Evolutionary conservation across 2,797 vertebrate genomes (phyloP).

Genomic region (Rhynchotus rufescens): DNA sequence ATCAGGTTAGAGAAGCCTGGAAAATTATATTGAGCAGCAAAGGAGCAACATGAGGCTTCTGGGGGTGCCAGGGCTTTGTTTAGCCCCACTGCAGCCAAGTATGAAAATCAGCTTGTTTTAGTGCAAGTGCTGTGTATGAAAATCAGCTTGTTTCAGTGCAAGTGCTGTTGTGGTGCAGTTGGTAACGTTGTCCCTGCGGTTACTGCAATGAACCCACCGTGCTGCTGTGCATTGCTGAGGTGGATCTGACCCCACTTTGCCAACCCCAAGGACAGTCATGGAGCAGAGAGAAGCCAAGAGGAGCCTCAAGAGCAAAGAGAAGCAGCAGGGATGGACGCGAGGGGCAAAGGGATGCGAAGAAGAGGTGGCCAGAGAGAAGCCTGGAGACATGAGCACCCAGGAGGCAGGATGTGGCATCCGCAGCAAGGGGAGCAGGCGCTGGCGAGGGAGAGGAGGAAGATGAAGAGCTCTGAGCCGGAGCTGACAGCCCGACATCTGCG

Average conservation of each 20-base stretch:
- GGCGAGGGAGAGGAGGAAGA: conserved; percentile 45
- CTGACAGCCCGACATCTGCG: conserved; percentile 62
- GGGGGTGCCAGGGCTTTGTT: conserved; percentile 29
- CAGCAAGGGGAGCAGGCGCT: conserved; percentile 28
- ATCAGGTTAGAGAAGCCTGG: conserved; percentile 68
- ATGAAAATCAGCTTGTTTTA: conserved; percentile 56
- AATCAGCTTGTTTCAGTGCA: conserved; percentile 56
- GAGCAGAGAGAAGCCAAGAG: neutral
- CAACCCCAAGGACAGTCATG: neutral
- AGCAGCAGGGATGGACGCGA: neutral
- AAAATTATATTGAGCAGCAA: conserved; percentile 67
- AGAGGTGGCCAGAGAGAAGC: neutral
- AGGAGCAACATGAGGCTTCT: conserved; percentile 48
- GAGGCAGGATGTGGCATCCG: neutral
- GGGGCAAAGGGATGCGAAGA: neutral
- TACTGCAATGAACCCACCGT: neutral
- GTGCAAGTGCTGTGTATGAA: conserved; percentile 52
- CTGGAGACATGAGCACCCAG: neutral
- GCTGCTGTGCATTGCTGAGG: neutral
- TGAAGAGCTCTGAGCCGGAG: conserved; percentile 64
- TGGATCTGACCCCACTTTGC: neutral
- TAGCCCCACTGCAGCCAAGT: conserved; percentile 33
- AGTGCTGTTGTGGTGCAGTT: conserved; percentile 14
- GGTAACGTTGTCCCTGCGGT: neutral
- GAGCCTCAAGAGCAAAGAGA: neutral